These are phyloP conservation scores for Neomicropteryx cornuta DNA, from an alignment of 1,140 invertebrate species.

Conservation along the genomic window DNA sequence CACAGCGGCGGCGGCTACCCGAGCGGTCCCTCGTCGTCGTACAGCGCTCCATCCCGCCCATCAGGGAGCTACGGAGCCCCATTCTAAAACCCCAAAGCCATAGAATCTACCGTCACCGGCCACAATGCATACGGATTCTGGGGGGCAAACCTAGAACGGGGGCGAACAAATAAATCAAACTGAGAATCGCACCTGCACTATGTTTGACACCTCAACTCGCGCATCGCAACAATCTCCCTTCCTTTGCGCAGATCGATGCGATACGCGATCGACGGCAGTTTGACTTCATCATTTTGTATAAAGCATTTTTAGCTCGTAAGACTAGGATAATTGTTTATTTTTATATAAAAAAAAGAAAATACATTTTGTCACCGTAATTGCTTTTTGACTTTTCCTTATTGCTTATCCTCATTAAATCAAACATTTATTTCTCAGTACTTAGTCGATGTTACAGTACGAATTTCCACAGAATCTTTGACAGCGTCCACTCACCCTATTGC, in stretches of 20 bases:
- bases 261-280: slow-evolving; percentile 3
- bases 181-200: no score
- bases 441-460: no score
- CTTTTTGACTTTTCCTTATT: no score
- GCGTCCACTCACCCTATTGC: no score
- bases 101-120: no score
- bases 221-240: not conserved
- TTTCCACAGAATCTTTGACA: no score
- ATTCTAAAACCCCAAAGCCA: slow-evolving; percentile 23
- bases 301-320: slow-evolving; percentile 15
- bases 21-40: slow-evolving; percentile 40
- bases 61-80: slow-evolving; percentile 51
- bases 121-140: no score
- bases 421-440: no score
- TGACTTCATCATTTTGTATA: slow-evolving; percentile 15
- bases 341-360: slow-evolving; percentile 17
- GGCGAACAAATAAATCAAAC: no score
- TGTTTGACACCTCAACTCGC: slow-evolving; percentile 4
- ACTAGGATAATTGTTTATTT: slow-evolving; percentile 15
- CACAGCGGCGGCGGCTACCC: slow-evolving; percentile 41
- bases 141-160: no score
- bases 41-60: slow-evolving; percentile 35
- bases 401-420: no score
- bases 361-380: slow-evolving; percentile 19
- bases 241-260: not conserved